phyloP scores from a whole-genome alignment of 2,797 vertebrate species.

The Austrolebias charrua region DNA sequence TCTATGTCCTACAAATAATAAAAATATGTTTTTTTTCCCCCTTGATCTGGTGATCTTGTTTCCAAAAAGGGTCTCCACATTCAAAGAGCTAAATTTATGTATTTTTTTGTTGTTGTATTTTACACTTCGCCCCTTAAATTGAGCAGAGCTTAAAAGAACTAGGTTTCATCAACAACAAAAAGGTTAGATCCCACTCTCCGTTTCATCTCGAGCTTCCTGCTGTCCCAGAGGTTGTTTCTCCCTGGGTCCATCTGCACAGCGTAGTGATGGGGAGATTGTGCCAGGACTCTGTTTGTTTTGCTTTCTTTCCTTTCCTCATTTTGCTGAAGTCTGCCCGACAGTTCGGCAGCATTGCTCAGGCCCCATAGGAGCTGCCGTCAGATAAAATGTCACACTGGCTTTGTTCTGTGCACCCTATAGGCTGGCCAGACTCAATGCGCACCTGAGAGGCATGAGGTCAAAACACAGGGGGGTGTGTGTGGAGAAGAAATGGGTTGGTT shows the following conservation, averaged over 20 bases:
- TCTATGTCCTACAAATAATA: conserved; percentile 50
- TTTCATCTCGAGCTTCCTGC: conserved; percentile 76
- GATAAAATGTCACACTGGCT: conserved; percentile 80
- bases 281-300: conserved; percentile 77
- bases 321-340: conserved; percentile 79
- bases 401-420: conserved; percentile 74
- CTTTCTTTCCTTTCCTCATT: conserved; percentile 68
- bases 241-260: conserved; percentile 59
- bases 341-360: conserved; percentile 65
- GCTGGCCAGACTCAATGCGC: conserved; percentile 59
- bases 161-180: conserved; percentile 70
- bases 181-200: conserved; percentile 77
- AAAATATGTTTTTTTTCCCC: conserved; percentile 46
- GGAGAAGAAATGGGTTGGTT: conserved; percentile 15
- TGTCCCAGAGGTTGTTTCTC: conserved; percentile 66
- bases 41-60: conserved; percentile 53
- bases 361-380: conserved; percentile 76
- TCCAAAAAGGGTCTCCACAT: conserved; percentile 41
- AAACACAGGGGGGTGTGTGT: conserved; percentile 15
- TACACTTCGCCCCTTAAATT: conserved; percentile 74
- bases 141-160: conserved; percentile 65
- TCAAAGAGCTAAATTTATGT: conserved; percentile 42
- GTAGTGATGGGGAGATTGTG: conserved; percentile 71
- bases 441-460: conserved; percentile 63
- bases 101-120: conserved; percentile 59